Evolutionary conservation across 2,797 vertebrate species (phyloP).

Genomic region (Cetoscarus ocellatus): DNA sequence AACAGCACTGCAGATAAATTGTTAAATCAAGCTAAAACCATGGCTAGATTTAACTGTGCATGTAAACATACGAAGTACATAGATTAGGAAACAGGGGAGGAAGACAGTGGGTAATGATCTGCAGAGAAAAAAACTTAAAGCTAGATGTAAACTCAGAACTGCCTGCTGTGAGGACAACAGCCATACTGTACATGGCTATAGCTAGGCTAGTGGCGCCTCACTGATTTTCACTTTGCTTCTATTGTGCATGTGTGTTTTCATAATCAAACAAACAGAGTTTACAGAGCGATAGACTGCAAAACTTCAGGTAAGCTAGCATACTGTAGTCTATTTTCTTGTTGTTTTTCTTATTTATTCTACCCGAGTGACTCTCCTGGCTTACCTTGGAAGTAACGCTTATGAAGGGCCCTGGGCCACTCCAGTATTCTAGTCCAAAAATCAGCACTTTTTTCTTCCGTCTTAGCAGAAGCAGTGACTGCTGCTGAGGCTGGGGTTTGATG

Average conservation of each 20-base stretch:
- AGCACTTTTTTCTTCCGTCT: constrained; percentile 70
- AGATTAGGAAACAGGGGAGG: no score
- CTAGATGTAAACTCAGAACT: no score
- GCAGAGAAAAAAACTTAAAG: no score
- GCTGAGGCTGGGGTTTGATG: constrained; percentile 61
- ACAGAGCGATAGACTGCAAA: constrained; percentile 2
- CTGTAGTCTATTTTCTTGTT: neutral
- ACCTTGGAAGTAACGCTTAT: constrained; percentile 78
- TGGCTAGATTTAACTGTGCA: no score
- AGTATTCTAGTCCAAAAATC: constrained; percentile 81
- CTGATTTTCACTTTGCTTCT: neutral
- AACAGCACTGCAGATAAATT: no score
- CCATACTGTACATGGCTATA: no score
- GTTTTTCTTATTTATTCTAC: constrained; percentile 9
- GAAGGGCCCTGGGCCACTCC: constrained; percentile 78
- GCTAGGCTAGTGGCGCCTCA: no score
- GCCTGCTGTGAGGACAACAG: no score
- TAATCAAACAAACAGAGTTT: neutral
- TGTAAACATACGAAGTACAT: no score
- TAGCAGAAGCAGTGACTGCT: constrained; percentile 59
- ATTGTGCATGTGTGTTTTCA: constrained; percentile 3
- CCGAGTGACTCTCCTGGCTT: constrained; percentile 61
- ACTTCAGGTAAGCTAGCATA: constrained; percentile 3
- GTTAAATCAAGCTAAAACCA: no score
- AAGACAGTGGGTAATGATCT: no score